Conservation (phyloP, 2,888 invertebrate species). For the Pocota personata region DNA sequence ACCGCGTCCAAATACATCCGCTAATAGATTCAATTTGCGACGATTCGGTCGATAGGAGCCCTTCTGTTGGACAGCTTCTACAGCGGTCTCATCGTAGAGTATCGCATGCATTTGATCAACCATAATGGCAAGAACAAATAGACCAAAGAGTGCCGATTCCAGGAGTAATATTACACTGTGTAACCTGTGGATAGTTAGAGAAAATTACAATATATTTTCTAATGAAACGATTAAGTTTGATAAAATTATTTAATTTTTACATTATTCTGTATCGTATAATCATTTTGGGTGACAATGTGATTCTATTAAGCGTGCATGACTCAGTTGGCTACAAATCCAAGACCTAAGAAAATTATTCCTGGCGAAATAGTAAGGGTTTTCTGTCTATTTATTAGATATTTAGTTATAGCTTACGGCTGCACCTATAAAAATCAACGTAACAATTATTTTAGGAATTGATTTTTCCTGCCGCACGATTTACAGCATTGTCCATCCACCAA, state of each 20-base stretch:
- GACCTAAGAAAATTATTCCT: too few species aligned
- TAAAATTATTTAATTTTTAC: too few species aligned
- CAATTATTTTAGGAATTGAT: too few species aligned
- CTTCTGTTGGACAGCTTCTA: slow-evolving; percentile 89
- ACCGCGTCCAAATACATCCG: slow-evolving; percentile 91
- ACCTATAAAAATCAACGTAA: too few species aligned
- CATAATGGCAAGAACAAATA: slow-evolving; percentile 94
- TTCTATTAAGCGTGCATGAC: too few species aligned
- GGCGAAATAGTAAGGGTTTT: too few species aligned
- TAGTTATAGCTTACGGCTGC: too few species aligned
- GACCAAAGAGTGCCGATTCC: slow-evolving; percentile 92
- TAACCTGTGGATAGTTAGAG: slow-evolving; percentile 84
- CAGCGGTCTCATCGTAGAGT: slow-evolving; percentile 91
- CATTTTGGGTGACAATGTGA: too few species aligned
- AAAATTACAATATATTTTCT: background rate
- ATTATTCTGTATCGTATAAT: background rate
- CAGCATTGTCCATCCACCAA: too few species aligned
- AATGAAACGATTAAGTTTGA: background rate
- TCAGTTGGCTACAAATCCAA: too few species aligned
- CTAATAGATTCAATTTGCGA: slow-evolving; percentile 86
- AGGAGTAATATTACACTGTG: slow-evolving; percentile 92
- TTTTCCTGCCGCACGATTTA: too few species aligned
- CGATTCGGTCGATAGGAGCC: slow-evolving; percentile 87
- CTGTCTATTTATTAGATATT: too few species aligned
- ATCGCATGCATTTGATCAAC: slow-evolving; percentile 94